Percentiles rank a stretch among this genome's conserved stretches.
phyloP scores from a whole-genome alignment of 2,888 invertebrate species.

The Isoperla grammatica region DNA sequence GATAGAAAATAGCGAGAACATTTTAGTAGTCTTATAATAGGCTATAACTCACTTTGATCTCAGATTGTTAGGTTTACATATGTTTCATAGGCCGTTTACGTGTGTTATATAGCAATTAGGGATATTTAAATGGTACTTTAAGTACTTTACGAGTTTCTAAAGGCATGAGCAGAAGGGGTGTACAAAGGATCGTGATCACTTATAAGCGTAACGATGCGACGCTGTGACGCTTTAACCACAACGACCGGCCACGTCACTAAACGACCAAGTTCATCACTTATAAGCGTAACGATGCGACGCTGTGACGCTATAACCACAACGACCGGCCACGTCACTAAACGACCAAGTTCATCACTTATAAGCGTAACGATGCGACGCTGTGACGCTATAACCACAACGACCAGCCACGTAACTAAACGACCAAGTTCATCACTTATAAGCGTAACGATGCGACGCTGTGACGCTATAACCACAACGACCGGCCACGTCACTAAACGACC shows the following conservation, averaged over 20 bases:
- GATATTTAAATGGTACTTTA: conserved; percentile 16
- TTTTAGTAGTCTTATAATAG: conserved; percentile 16
- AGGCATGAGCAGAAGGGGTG: background rate
- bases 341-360: background rate
- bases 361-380: background rate
- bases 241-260: background rate
- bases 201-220: background rate
- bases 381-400: background rate
- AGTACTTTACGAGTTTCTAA: conserved; percentile 7
- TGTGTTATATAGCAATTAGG: conserved; percentile 15
- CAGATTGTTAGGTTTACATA: conserved; percentile 16
- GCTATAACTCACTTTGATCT: conserved; percentile 15
- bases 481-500: background rate
- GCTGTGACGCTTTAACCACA: background rate
- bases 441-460: background rate
- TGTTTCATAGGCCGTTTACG: conserved; percentile 12
- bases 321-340: background rate
- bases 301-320: background rate
- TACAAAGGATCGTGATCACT: background rate
- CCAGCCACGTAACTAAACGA: background rate
- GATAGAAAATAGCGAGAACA: conserved; percentile 1
- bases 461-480: background rate
- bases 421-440: background rate
- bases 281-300: background rate
- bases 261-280: background rate